Percentiles rank a stretch among this genome's conserved stretches.
These are phyloP conservation scores for Sarcophaga rosellei DNA, from an alignment of 2,888 invertebrate species.

Conservation along the genomic window DNA sequence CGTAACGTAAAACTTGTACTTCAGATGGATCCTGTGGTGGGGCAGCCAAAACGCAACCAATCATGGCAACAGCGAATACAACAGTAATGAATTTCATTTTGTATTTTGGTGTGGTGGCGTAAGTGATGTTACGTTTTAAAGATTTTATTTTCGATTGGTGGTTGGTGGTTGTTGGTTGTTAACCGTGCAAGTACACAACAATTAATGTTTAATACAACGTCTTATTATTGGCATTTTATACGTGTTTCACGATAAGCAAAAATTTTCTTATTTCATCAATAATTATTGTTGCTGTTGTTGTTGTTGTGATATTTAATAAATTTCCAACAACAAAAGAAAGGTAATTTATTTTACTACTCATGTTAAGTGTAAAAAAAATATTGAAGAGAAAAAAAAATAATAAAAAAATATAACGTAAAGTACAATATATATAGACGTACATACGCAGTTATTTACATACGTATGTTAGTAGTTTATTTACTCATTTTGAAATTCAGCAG, in stretches of 20 bases:
- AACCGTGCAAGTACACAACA: conserved; percentile 70
- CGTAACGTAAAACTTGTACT: conserved; percentile 84
- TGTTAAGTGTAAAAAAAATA: not conserved
- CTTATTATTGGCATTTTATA: conserved; percentile 72
- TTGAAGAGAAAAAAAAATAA: not conserved
- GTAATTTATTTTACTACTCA: not conserved
- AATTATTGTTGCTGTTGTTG: conserved; percentile 23
- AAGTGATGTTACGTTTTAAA: not conserved
- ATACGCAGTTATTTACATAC: not conserved
- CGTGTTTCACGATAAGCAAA: conserved; percentile 59
- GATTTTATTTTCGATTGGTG: conserved; percentile 17
- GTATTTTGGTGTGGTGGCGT: not conserved
- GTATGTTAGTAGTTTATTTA: conserved; percentile 9
- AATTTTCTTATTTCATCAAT: conserved; percentile 23
- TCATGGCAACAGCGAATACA: conserved; percentile 74
- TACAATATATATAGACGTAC: not conserved
- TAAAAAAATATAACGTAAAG: conserved; percentile 1
- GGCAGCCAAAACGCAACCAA: conserved; percentile 75
- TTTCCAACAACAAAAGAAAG: conserved; percentile 13
- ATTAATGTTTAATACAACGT: conserved; percentile 74
- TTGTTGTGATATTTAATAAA: conserved; percentile 32
- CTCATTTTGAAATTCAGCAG: not conserved
- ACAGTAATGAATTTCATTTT: conserved; percentile 74
- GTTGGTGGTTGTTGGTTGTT: conserved; percentile 51
- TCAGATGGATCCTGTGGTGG: conserved; percentile 81